A percentile compares a stretch with the other conserved stretches of the same genome.
Conservation (phyloP, 2,888 invertebrate species). For the Heteromyza rotundicornis region DNA sequence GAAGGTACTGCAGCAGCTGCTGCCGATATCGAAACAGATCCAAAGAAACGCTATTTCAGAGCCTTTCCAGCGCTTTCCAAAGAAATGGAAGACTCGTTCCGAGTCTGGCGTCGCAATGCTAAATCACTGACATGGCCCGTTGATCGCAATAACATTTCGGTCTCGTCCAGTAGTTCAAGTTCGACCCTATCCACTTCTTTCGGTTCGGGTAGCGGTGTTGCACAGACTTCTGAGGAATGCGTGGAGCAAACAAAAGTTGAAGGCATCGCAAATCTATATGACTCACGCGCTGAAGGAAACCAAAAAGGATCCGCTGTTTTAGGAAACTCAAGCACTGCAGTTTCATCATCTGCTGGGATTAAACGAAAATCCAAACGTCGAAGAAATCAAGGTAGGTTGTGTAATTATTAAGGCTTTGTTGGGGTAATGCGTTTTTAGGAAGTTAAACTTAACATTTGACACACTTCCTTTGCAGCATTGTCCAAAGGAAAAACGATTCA, state of each 20-base stretch:
- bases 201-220: slow-evolving; percentile 25
- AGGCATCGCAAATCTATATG: background rate
- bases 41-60: slow-evolving; percentile 77
- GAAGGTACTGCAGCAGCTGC: slow-evolving; percentile 21
- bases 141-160: slow-evolving; percentile 48
- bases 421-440: background rate
- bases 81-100: slow-evolving; percentile 56
- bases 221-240: background rate
- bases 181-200: slow-evolving; percentile 33
- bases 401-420: background rate
- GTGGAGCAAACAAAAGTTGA: background rate
- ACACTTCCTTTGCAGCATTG: slow-evolving; percentile 35
- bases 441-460: background rate
- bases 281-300: background rate
- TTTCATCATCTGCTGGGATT: slow-evolving; percentile 34
- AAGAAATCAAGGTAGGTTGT: slow-evolving; percentile 47
- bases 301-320: too few species aligned
- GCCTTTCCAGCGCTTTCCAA: slow-evolving; percentile 76
- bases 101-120: slow-evolving; percentile 42
- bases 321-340: background rate
- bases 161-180: slow-evolving; percentile 46
- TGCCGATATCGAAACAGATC: slow-evolving; percentile 62
- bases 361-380: slow-evolving; percentile 54
- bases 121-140: slow-evolving; percentile 51
- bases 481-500: slow-evolving; percentile 44